Evolutionary conservation across 1,140 invertebrate species (phyloP), one percentile per base, ranked within the genome.

Genomic region (Atta cephalotes): DNA sequence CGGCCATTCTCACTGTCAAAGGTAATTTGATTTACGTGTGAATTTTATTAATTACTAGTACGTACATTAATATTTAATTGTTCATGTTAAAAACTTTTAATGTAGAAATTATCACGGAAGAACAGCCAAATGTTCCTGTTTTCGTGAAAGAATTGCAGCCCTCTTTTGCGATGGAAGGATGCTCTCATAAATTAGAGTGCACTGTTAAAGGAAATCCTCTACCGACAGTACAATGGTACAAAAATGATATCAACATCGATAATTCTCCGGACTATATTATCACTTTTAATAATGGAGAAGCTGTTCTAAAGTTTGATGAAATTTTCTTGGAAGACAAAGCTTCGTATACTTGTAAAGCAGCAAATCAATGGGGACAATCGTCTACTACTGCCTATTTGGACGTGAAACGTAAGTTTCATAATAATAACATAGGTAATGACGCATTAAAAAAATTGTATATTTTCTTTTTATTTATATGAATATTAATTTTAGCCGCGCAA

Each of bases 191-290:
- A 90, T 96, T 98, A 84, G 96, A 97, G 74, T 98, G 98, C 91
- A 96, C 96, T 66, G 97, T 98, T 3, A 96, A 96, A 76, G 97
- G 97, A 3, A 96, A 97, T 94, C 98, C 98, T 3, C 91, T 98
- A 63, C 97, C 98, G 6, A 97, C 96, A 9, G 97, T 98, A 3
- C 96, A 97, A 71, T 98, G 98, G 98, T 97, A 96, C 89, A 98
- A 98, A 93, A 96, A 98, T 91, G 96, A 96, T 51, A 94, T 95
- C 0, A 97, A 97, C 89, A 96, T 98, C 62, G 97, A 97, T 91
- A 97, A 97, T 93, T 97, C 95, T 49, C 96, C 97, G 2, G 97
- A 98, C 92, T 98, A 97, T 92, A 92, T 95, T 53, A 96, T 96
- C 28, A 97, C 96, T 9, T 97, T 96, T 78, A 97, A 97, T 88